A percentile compares a stretch with the other conserved stretches of the same genome.
These are phyloP conservation scores for Monodelphis domestica DNA, from an alignment of 2,797 vertebrate genomes.

Conservation along the genomic window DNA sequence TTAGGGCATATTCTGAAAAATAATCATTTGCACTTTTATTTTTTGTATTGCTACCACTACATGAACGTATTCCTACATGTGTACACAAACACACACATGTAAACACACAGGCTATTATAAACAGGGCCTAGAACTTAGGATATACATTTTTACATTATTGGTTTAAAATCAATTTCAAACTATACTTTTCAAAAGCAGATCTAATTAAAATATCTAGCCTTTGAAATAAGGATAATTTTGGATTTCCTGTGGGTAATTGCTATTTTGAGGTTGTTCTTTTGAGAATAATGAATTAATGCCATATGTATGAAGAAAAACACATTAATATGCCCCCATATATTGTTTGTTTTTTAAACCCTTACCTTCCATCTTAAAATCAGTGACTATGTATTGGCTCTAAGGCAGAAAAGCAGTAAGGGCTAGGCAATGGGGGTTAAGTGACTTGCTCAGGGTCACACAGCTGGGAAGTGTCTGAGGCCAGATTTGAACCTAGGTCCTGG, in stretches of 20 bases:
- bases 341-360: too few relatives aligned
- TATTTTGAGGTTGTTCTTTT: not conserved
- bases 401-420: too few relatives aligned
- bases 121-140: not conserved
- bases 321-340: not conserved
- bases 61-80: not conserved
- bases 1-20: conserved; percentile 8
- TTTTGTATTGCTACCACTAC: not conserved
- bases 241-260: not conserved
- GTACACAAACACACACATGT: not conserved
- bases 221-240: not conserved
- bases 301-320: not conserved
- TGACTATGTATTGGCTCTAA: too few relatives aligned
- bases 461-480: too few relatives aligned
- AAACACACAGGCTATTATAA: not conserved
- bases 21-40: not conserved
- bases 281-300: not conserved
- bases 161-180: not conserved
- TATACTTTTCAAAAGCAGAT: not conserved
- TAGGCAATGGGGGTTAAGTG: too few relatives aligned
- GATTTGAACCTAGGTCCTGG: too few relatives aligned
- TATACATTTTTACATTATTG: not conserved
- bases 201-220: not conserved
- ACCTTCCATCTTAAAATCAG: too few relatives aligned
- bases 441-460: too few relatives aligned